A percentile compares a stretch with the other conserved stretches of the same genome.
These are phyloP conservation scores for Subacronicta megacephala DNA, from an alignment of 2,888 invertebrate species.

Conservation along the genomic window DNA sequence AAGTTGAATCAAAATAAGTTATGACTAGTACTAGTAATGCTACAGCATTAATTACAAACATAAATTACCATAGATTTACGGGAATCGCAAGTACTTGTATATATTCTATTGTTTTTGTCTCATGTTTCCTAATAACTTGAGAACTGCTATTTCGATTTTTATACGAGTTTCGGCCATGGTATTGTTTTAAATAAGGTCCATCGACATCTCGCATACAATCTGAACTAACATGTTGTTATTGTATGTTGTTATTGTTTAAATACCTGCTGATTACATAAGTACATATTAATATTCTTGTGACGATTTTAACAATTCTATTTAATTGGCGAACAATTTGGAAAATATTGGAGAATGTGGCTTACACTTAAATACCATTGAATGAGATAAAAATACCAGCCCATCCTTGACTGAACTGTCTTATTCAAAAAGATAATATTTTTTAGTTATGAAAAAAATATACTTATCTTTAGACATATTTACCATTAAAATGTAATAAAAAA, in stretches of 20 bases:
- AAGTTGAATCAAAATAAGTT: not conserved
- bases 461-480: no score
- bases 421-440: no score
- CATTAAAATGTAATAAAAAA: no score
- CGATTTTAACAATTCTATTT: no score
- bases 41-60: conserved; percentile 19
- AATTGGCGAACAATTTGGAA: no score
- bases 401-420: no score
- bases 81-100: conserved; percentile 14
- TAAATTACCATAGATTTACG: conserved; percentile 43
- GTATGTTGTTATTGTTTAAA: conserved; percentile 25
- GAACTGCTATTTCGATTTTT: conserved; percentile 27
- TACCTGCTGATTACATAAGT: no score
- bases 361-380: no score
- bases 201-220: conserved; percentile 35
- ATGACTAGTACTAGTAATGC: not conserved
- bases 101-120: conserved; percentile 42
- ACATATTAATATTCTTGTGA: no score
- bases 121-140: conserved; percentile 46
- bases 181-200: conserved; percentile 42
- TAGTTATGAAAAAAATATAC: no score
- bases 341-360: no score
- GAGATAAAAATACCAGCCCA: no score
- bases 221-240: conserved; percentile 39
- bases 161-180: conserved; percentile 39